A percentile compares a stretch with the other conserved stretches of the same genome.
Conservation (phyloP, 92 coral and sea anemone genomes). For the Palythoa grandis region DNA sequence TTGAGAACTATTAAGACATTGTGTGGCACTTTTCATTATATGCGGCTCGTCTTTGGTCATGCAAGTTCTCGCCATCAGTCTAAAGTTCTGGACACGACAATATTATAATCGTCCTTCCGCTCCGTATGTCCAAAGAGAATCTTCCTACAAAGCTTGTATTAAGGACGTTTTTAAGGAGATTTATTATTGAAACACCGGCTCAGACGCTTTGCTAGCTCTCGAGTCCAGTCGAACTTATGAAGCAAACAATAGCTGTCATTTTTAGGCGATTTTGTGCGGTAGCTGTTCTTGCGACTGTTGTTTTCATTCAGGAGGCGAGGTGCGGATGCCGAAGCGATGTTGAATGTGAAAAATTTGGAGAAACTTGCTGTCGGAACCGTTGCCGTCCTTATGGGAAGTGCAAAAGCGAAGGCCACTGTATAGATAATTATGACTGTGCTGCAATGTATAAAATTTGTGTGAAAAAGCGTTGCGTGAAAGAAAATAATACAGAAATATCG, state of each 20-base stretch:
- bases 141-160: neutral
- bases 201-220: neutral
- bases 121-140: neutral
- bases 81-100: neutral
- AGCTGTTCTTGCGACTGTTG: neutral
- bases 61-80: slow-evolving; percentile 9
- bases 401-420: slow-evolving; percentile 20
- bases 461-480: slow-evolving; percentile 26
- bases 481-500: neutral
- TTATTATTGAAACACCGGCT: slow-evolving; percentile 25
- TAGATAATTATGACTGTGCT: slow-evolving; percentile 33
- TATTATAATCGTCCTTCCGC: neutral
- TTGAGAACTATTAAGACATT: slow-evolving; percentile 48
- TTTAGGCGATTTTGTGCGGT: slow-evolving; percentile 17
- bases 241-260: slow-evolving; percentile 37
- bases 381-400: slow-evolving; percentile 3
- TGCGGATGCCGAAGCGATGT: neutral
- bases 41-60: slow-evolving; percentile 20
- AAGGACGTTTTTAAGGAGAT: slow-evolving; percentile 22
- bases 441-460: slow-evolving; percentile 23
- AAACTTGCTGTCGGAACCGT: slow-evolving; percentile 21
- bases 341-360: slow-evolving; percentile 5
- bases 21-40: slow-evolving; percentile 41
- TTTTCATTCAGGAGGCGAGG: neutral
- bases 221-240: neutral